Evolutionary conservation across 2,797 vertebrate genomes (phyloP).

Genomic region (Allobates femoralis): DNA sequence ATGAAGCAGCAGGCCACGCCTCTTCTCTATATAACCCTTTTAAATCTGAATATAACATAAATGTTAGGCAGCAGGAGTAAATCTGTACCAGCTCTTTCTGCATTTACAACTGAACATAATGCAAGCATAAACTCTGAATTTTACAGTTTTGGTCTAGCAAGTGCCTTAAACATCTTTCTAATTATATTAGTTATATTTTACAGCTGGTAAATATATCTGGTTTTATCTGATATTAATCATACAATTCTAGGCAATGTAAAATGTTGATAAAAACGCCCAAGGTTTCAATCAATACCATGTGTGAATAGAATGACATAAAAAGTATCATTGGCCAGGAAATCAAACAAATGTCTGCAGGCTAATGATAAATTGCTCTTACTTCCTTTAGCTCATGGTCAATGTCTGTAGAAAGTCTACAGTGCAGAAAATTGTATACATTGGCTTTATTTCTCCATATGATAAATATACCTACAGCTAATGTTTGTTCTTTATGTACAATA

Average conservation of each 20-base stretch:
- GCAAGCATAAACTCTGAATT: neutral
- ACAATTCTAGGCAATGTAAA: neutral
- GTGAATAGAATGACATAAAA: neutral
- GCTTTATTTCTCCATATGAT: neutral
- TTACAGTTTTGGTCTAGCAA: neutral
- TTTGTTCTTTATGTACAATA: neutral
- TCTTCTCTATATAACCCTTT: no score
- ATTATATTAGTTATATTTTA: neutral
- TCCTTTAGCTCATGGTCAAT: neutral
- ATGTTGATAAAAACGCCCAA: slow-evolving; percentile 1
- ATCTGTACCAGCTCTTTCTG: no score
- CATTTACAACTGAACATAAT: neutral
- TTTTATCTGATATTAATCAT: neutral
- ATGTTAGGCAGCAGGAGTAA: no score
- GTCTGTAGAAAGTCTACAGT: neutral
- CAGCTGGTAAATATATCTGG: neutral
- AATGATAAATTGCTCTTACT: neutral
- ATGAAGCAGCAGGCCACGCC: no score
- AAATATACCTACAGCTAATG: neutral
- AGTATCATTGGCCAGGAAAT: neutral
- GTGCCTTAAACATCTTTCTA: neutral
- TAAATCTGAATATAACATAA: no score
- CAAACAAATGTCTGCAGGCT: neutral
- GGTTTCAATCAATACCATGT: neutral
- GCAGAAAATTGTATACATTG: neutral